Base-by-base conservation (phyloP, 2,888 invertebrate species). In the Mactromeris polynyma region DNA sequence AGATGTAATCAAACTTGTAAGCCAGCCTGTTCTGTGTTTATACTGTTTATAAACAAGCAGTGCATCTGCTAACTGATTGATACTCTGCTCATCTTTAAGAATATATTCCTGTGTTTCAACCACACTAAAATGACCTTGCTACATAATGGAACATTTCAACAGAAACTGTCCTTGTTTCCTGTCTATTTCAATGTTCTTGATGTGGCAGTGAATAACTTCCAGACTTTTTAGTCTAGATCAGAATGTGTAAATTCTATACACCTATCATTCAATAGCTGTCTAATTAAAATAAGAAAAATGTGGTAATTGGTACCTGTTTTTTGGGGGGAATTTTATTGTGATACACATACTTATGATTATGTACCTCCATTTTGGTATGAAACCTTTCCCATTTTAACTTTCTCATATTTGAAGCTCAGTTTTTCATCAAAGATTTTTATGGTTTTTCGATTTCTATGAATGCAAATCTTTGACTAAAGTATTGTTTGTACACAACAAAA, bases 241-340 rank as follows among this genome's bases (percentile, higher is more conserved):
- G 9, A 9, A 64, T 64, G 58, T 9, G 58, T 64, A 26, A 64
- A 64, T 64, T 4, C 26, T 26, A n/a, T 64, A 3, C 58, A 26
- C 26, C n/a, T 26, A 64, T 64, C 58, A 64, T 11, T 26, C n/a
- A 64, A 58, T 26, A 64, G 21, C 26, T 64, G 58, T 64, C 58
- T 64, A 64, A 64, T 64, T 64, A 64, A 64, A 64, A 64, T 26
- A 26, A 64, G 58, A 26, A 64, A 64, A n/a, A 26, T 64, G 58
- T 21, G 58, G 26, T 64, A 64, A 64, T 64, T 64, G 58, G n/a
- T n/a, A 7, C 26, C 58, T 26, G 58, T 4, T 64, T n/a, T 64
- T 64, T 64, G 46, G n/a, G 58, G 9, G 58, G 58, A 64, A 26
- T 64, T 26, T 64, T 64, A n/a, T 26, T 26, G 26, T 26, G 11